Base-by-base conservation (phyloP, 2,888 invertebrate genomes). In the Papilio protenor region DNA sequence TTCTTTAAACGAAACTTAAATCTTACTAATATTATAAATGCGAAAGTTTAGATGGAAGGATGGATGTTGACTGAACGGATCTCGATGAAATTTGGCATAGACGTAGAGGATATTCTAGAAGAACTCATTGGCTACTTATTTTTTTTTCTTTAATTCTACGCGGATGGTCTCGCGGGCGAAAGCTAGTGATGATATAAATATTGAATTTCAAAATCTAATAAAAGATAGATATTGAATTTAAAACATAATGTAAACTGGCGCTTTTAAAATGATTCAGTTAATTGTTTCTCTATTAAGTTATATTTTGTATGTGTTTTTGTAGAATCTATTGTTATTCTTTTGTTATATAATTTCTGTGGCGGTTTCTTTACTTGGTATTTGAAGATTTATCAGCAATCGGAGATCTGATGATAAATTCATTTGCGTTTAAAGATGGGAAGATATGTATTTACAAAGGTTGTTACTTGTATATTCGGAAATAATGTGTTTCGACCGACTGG, bases 401-500 rank as follows among this genome's bases (percentile, higher is more conserved):
- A 14, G 59, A 77, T 64, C n/a, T 73, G 16, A 52, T 55, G 66
- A 73, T 73, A 73, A 77, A 64, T 52, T 61, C 57, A 72, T 21
- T 47, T 47, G 69, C 73, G 66, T 57, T 73, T 49, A 73, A 73
- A 73, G 69, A 77, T 77, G 69, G 57, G 69, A 77, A 73, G 73
- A 66, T 77, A 69, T 21, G 55, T 59, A 77, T 77, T 76, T 73
- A 77, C 73, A 73, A 76, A 75, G 73, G 73, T 72, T 79, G 79
- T 70, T 70, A 72, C 77, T 72, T 73, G 73, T 80, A 72, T 85
- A 84, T 84, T 89, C 72, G n/a, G 77, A 77, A 88, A 88, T 88
- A 88, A 89, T 90, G 87, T 83, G 85, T 85, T 88, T 86, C 88
- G 84, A 88, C 88, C 88, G 87, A 85, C 86, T 88, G 86, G 87